Conservation (phyloP, 1,140 invertebrate species). For the Drusus annulatus region DNA sequence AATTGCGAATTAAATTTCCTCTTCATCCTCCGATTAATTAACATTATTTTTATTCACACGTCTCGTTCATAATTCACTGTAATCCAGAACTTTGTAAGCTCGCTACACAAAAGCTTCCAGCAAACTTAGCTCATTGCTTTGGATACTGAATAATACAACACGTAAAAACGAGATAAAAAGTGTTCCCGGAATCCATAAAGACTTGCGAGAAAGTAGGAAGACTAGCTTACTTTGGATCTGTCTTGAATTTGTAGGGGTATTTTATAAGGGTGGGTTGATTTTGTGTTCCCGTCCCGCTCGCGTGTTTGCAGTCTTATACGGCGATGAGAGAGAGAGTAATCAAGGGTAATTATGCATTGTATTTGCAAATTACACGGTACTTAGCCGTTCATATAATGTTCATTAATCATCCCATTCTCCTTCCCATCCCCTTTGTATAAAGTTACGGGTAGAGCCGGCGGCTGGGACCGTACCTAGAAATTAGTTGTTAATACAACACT, state of each 20-base stretch:
- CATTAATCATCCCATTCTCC: slow-evolving; percentile 67
- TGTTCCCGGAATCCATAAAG: background rate
- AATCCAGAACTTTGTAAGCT: slow-evolving; percentile 58
- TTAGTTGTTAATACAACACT: slow-evolving; percentile 28
- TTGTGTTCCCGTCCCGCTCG: slow-evolving; percentile 32
- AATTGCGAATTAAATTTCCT: slow-evolving; percentile 42
- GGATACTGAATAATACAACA: slow-evolving; percentile 34
- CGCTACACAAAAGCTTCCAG: slow-evolving; percentile 37
- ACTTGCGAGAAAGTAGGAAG: slow-evolving; percentile 28
- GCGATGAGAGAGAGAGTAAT: slow-evolving; percentile 51
- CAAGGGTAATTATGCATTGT: slow-evolving; percentile 72
- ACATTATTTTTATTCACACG: slow-evolving; percentile 57
- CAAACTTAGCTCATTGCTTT: slow-evolving; percentile 56
- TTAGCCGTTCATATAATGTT: slow-evolving; percentile 73
- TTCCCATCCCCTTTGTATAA: slow-evolving; percentile 10
- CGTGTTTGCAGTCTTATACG: background rate
- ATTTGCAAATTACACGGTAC: slow-evolving; percentile 74
- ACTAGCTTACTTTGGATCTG: slow-evolving; percentile 17
- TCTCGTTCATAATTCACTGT: slow-evolving; percentile 53
- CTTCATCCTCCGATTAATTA: slow-evolving; percentile 55
- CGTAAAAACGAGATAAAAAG: slow-evolving; percentile 34
- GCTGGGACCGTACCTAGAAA: background rate
- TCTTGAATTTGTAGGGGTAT: slow-evolving; percentile 16
- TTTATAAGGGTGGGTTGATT: slow-evolving; percentile 18
- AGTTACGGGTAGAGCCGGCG: slow-evolving; percentile 9